Percentiles rank a stretch among this genome's conserved stretches.
phyloP scores from a whole-genome alignment of 2,113 vertebrate genomes.

The Clarias macrocephalus region DNA sequence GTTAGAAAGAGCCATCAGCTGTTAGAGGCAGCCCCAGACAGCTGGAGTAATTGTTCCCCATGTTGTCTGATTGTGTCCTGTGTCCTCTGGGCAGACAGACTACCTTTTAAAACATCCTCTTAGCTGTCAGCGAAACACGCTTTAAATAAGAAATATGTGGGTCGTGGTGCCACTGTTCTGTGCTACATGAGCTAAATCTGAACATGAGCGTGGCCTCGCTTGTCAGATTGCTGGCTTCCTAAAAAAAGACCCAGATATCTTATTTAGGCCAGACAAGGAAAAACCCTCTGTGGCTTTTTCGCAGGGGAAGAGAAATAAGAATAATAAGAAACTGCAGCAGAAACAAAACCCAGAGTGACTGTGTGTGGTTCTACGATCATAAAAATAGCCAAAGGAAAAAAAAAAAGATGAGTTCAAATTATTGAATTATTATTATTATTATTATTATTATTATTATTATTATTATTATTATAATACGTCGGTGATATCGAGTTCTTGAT shows the following conservation, averaged over 20 bases:
- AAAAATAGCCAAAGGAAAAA: conserved; percentile 42
- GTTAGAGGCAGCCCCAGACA: conserved; percentile 36
- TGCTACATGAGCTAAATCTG: conserved; percentile 67
- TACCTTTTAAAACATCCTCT: conserved; percentile 52
- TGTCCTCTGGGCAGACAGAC: conserved; percentile 53
- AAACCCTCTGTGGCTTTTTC: conserved; percentile 58
- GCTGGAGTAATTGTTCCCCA: conserved; percentile 54
- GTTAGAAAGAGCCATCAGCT: conserved; percentile 9
- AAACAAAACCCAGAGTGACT: neutral
- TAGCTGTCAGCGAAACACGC: conserved; percentile 54
- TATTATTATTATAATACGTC: too few relatives aligned
- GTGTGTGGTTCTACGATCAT: too few relatives aligned
- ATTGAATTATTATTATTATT: too few relatives aligned
- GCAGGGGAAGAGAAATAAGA: conserved; percentile 64
- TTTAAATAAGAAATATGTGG: conserved; percentile 63
- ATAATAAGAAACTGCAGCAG: conserved; percentile 33
- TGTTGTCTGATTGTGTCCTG: conserved; percentile 54
- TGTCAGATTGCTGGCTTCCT: conserved; percentile 60
- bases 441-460: too few relatives aligned
- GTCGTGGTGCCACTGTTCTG: conserved; percentile 52
- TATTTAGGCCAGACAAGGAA: conserved; percentile 64
- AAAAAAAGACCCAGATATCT: conserved; percentile 65
- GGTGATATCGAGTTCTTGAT: neutral
- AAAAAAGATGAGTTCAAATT: neutral
- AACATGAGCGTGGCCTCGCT: conserved; percentile 57